Evolutionary conservation across 2,113 vertebrate species (phyloP).

Genomic region (Zapornia atra): DNA sequence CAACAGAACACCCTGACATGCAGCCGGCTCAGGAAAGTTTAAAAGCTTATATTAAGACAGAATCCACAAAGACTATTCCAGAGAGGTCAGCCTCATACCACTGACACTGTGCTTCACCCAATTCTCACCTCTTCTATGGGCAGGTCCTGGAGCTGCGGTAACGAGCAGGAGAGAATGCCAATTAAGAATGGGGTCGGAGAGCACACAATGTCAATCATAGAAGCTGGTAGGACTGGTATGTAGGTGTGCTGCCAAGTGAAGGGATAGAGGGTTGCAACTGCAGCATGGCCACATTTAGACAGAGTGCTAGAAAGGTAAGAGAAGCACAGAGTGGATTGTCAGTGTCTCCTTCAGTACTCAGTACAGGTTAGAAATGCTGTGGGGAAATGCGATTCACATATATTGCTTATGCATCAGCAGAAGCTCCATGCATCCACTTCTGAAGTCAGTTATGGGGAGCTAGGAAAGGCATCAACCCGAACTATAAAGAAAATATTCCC

Average conservation of each 20-base stretch:
- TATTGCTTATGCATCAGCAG: neutral
- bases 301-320: conserved; percentile 81
- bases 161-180: conserved; percentile 89
- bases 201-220: conserved; percentile 97
- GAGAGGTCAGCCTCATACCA: neutral
- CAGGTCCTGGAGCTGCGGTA: conserved; percentile 90
- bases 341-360: neutral
- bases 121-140: conserved; percentile 92
- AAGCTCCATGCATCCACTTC: neutral
- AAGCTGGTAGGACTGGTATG: conserved; percentile 90
- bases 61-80: neutral
- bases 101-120: neutral
- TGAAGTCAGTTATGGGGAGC: neutral
- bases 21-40: neutral
- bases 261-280: conserved; percentile 91
- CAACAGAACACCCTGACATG: neutral
- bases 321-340: conserved; percentile 25
- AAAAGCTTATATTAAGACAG: neutral
- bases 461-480: neutral
- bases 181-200: conserved; percentile 97
- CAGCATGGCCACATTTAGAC: conserved; percentile 92
- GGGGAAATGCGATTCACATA: neutral
- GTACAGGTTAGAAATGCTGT: neutral
- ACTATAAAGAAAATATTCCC: neutral
- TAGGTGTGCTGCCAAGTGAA: conserved; percentile 99